A percentile compares a stretch with the other conserved stretches of the same genome.
These are phyloP conservation scores for Pantelozetes paolii DNA, from an alignment of 2,888 invertebrate species.

Conservation along the genomic window DNA sequence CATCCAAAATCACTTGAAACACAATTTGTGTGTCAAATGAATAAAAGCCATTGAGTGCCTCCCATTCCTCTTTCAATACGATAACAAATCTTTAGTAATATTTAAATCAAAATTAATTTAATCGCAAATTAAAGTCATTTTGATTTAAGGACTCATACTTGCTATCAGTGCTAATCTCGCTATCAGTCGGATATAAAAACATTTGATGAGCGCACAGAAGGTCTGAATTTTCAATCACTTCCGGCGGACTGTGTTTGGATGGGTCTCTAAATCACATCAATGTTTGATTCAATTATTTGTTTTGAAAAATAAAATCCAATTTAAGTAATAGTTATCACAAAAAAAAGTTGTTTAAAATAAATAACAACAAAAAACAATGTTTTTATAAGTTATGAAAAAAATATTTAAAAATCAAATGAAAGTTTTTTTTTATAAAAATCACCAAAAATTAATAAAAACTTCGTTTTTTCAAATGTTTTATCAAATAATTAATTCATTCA, in stretches of 20 bases:
- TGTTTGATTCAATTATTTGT: too few species aligned
- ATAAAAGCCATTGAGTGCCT: constrained; percentile 4
- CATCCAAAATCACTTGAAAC: constrained; percentile 11
- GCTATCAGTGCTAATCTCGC: constrained; percentile 20
- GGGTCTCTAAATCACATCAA: too few species aligned
- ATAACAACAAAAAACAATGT: too few species aligned
- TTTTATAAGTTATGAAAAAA: too few species aligned
- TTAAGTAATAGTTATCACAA: too few species aligned
- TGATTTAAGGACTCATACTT: constrained; percentile 10
- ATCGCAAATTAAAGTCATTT: background rate
- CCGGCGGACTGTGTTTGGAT: constrained; percentile 48
- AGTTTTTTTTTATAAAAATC: too few species aligned
- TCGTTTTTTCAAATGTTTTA: too few species aligned
- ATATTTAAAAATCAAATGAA: too few species aligned
- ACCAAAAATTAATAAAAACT: too few species aligned
- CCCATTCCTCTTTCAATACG: constrained; percentile 22
- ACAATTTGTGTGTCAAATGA: background rate
- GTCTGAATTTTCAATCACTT: constrained; percentile 49
- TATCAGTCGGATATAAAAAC: constrained; percentile 46
- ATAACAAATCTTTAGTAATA: constrained; percentile 24
- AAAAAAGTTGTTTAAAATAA: too few species aligned
- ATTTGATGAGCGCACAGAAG: constrained; percentile 51
- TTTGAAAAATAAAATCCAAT: too few species aligned
- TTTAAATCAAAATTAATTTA: background rate
- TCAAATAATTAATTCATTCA: too few species aligned